These are phyloP conservation scores for Electrona antarctica DNA, from an alignment of 2,113 vertebrate genomes.

Conservation along the genomic window DNA sequence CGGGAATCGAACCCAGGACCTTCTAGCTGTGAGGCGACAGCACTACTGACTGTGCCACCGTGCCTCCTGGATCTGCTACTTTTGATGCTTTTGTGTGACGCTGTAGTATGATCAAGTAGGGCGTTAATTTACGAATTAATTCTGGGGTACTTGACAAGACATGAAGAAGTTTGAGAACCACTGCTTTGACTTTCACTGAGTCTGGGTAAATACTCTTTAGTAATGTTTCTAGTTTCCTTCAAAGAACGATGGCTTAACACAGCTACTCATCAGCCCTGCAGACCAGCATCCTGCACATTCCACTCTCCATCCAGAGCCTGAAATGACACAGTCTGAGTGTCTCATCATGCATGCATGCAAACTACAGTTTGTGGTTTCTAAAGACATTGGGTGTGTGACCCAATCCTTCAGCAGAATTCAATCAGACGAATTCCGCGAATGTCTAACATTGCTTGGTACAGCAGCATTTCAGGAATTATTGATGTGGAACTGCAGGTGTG, in stretches of 20 bases:
- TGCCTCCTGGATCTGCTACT: too few relatives aligned
- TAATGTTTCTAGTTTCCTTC: slow-evolving; percentile 6
- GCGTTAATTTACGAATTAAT: too few relatives aligned
- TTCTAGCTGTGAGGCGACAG: too few relatives aligned
- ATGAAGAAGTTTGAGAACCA: too few relatives aligned
- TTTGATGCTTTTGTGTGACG: too few relatives aligned
- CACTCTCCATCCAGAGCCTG: slow-evolving; percentile 37
- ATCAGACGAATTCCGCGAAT: neutral
- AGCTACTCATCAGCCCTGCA: slow-evolving; percentile 1
- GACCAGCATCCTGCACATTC: slow-evolving; percentile 32
- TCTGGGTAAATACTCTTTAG: neutral
- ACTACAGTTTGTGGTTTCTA: neutral
- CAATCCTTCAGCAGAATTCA: neutral
- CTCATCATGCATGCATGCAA: neutral
- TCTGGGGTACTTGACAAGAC: too few relatives aligned
- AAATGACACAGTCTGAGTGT: neutral
- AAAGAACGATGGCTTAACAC: slow-evolving; percentile 36
- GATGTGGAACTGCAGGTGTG: too few relatives aligned
- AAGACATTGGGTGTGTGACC: neutral
- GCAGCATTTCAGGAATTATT: too few relatives aligned
- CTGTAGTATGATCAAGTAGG: too few relatives aligned
- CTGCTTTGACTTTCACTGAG: neutral
- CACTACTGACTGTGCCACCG: too few relatives aligned
- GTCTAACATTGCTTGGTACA: too few relatives aligned
- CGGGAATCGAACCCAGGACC: too few relatives aligned